Percentiles rank a stretch among this genome's conserved stretches.
These are phyloP conservation scores for Papilio polyxenes DNA, from an alignment of 1,140 invertebrate genomes.

Conservation along the genomic window DNA sequence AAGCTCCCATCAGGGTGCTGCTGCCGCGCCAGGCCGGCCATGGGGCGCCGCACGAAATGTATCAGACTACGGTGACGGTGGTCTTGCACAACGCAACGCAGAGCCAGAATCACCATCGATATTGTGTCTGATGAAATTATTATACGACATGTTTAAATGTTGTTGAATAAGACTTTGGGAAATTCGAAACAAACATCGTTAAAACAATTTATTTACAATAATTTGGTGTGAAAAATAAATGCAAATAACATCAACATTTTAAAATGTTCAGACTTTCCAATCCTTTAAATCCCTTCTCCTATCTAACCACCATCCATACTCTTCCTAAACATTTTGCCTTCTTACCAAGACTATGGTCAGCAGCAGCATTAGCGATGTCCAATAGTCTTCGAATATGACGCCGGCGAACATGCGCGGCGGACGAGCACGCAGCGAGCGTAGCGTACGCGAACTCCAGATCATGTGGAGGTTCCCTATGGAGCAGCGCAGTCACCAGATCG, in stretches of 20 bases:
- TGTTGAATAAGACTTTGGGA: too few species aligned
- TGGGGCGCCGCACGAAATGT: conserved; percentile 88
- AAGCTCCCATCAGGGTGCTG: conserved; percentile 91
- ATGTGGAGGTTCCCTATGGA: conserved; percentile 86
- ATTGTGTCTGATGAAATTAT: conserved; percentile 85
- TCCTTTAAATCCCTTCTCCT: too few species aligned
- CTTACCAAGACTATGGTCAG: conserved; percentile 87
- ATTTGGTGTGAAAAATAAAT: too few species aligned
- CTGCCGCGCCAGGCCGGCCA: conserved; percentile 86
- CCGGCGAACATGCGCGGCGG: conserved; percentile 89
- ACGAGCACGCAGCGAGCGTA: conserved; percentile 84
- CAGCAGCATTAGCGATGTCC: conserved; percentile 88
- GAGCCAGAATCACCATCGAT: conserved; percentile 90
- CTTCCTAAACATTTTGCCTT: neutral
- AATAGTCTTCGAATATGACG: conserved; percentile 88
- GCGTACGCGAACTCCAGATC: conserved; percentile 85
- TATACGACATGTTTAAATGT: neutral
- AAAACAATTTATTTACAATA: too few species aligned
- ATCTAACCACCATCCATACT: neutral
- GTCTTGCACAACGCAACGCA: conserved; percentile 92
- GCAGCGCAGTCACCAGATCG: conserved; percentile 86
- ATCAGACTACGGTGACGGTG: conserved; percentile 89
- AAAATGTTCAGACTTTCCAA: too few species aligned
- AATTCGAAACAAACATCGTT: too few species aligned
- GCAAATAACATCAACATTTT: too few species aligned